Evolutionary conservation across 1,140 invertebrate genomes (phyloP).

Genomic region (Hyphantria cunea): DNA sequence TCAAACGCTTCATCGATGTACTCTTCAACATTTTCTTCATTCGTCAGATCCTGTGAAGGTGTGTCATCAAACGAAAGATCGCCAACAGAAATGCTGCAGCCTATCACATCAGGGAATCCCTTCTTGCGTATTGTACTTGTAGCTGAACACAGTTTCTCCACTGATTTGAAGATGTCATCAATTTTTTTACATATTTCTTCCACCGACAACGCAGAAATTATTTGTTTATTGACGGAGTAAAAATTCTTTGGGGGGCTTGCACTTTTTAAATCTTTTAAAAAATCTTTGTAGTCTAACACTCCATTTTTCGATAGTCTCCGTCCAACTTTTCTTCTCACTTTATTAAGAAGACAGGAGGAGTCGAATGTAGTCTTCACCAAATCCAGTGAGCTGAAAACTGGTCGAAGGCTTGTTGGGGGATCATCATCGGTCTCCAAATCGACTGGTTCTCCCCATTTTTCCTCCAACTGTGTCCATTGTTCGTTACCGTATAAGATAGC

Average conservation of each 20-base stretch:
- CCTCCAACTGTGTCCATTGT: slow-evolving; percentile 64
- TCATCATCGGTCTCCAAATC: slow-evolving; percentile 68
- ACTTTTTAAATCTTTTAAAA: slow-evolving; percentile 48
- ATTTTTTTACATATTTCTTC: slow-evolving; percentile 67
- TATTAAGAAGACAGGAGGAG: slow-evolving; percentile 61
- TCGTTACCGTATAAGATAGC: slow-evolving; percentile 60
- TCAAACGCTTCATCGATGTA: slow-evolving; percentile 67
- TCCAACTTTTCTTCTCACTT: slow-evolving; percentile 51
- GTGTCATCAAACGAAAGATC: slow-evolving; percentile 69
- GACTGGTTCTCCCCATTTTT: slow-evolving; percentile 64
- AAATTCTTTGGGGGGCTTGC: slow-evolving; percentile 38
- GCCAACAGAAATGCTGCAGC: slow-evolving; percentile 60
- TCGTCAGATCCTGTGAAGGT: slow-evolving; percentile 30
- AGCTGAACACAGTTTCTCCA: slow-evolving; percentile 56
- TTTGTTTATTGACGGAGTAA: slow-evolving; percentile 54
- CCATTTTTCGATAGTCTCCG: slow-evolving; percentile 46
- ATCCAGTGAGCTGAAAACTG: slow-evolving; percentile 57
- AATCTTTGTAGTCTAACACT: slow-evolving; percentile 56
- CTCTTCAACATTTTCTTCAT: slow-evolving; percentile 48
- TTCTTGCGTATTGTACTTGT: slow-evolving; percentile 50
- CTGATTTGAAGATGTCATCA: slow-evolving; percentile 67
- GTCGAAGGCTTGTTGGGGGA: slow-evolving; percentile 34
- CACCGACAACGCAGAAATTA: slow-evolving; percentile 60
- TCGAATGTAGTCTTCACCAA: slow-evolving; percentile 59
- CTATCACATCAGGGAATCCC: slow-evolving; percentile 48